These are phyloP conservation scores for Eidolon dupreanum DNA, from an alignment of 2,797 vertebrate species.

Conservation along the genomic window DNA sequence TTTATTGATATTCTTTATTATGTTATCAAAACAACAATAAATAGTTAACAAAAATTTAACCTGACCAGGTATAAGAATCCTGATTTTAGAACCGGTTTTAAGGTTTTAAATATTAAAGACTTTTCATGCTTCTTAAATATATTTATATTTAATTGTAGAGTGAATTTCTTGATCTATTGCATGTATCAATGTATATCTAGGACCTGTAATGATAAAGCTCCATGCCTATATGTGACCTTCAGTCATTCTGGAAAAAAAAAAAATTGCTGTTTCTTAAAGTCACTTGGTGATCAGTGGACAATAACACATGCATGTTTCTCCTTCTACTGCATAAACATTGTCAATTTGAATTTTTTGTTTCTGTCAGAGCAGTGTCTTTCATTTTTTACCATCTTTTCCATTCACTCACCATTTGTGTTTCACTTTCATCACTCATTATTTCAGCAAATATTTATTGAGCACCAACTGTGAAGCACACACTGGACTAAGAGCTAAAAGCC, in stretches of 20 bases:
- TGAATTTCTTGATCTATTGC: background rate
- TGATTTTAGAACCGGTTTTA: background rate
- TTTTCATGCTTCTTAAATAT: background rate
- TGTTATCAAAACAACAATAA: background rate
- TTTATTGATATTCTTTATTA: background rate
- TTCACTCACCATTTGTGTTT: background rate
- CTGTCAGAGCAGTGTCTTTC: background rate
- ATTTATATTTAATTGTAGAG: background rate
- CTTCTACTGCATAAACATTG: background rate
- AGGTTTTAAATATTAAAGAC: slow-evolving; percentile 32
- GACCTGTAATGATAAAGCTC: background rate
- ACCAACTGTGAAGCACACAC: background rate
- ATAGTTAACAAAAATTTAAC: slow-evolving; percentile 2
- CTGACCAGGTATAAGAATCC: background rate
- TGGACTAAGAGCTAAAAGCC: background rate
- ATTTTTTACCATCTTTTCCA: background rate
- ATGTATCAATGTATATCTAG: background rate
- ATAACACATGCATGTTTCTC: background rate
- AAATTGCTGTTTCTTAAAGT: background rate
- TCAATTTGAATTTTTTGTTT: background rate
- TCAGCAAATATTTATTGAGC: background rate
- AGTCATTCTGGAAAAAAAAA: background rate
- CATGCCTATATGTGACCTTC: background rate
- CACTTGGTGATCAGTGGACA: background rate
- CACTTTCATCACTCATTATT: background rate